Evolutionary conservation across 2,797 vertebrate species (phyloP).

Genomic region (Danio jaintianensis): DNA sequence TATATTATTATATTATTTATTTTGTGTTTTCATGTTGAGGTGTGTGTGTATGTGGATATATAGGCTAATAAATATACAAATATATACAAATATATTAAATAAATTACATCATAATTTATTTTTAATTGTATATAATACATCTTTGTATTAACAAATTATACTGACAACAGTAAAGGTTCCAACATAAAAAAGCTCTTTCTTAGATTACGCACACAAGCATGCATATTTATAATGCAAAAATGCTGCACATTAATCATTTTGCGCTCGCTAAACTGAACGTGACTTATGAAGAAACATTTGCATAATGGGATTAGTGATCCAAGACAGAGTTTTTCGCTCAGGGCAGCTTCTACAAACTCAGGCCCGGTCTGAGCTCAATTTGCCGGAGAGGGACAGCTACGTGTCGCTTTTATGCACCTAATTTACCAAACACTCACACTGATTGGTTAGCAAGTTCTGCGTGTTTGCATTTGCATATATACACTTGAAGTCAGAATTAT

Average conservation of each 20-base stretch:
- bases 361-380: conserved; percentile 5
- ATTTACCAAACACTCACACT: neutral
- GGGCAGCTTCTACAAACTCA: conserved; percentile 26
- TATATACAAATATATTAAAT: too few relatives aligned
- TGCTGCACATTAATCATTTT: conserved; percentile 64
- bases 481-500: too few relatives aligned
- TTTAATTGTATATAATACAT: neutral
- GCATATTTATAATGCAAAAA: conserved; percentile 58
- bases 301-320: conserved; percentile 74
- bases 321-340: conserved; percentile 58
- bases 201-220: conserved; percentile 36
- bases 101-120: too few relatives aligned
- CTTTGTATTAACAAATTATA: neutral
- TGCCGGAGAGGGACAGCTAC: neutral
- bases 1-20: too few relatives aligned
- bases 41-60: too few relatives aligned
- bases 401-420: neutral
- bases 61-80: too few relatives aligned
- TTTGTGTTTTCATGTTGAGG: too few relatives aligned
- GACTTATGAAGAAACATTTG: conserved; percentile 75
- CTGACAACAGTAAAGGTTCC: neutral
- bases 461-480: neutral
- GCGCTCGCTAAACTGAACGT: conserved; percentile 65
- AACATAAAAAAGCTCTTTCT: neutral
- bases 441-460: neutral